phyloP scores from a whole-genome alignment of 2,888 invertebrate species.

The Eudemis profundana region DNA sequence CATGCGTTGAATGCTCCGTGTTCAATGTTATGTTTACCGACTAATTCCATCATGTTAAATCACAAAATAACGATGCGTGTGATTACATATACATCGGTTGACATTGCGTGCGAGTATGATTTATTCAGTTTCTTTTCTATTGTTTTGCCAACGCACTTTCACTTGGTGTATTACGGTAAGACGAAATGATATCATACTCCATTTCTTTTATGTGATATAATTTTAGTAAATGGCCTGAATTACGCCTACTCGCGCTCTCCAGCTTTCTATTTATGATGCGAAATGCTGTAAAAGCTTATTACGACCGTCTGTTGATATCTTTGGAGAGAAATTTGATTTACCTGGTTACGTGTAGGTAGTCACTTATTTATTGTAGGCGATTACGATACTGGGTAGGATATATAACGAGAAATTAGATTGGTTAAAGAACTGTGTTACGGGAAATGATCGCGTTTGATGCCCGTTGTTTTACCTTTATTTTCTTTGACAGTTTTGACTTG shows the following conservation, averaged over 20 bases:
- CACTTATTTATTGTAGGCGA: no score
- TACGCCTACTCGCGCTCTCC: slow-evolving; percentile 14
- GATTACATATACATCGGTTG: slow-evolving; percentile 40
- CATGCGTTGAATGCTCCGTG: slow-evolving; percentile 39
- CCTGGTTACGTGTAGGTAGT: neutral
- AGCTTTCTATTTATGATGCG: slow-evolving; percentile 39
- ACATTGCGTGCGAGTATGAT: slow-evolving; percentile 42
- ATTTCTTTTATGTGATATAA: slow-evolving; percentile 40
- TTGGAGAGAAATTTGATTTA: slow-evolving; percentile 16
- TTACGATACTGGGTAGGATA: no score
- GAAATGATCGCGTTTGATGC: no score
- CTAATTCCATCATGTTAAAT: slow-evolving; percentile 41
- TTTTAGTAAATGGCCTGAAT: slow-evolving; percentile 35
- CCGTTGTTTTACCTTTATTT: no score
- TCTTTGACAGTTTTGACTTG: no score
- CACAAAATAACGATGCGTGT: slow-evolving; percentile 37
- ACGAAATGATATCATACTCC: slow-evolving; percentile 37
- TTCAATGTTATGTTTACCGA: slow-evolving; percentile 33
- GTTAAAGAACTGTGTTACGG: no score
- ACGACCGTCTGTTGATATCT: slow-evolving; percentile 12
- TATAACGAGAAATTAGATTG: no score
- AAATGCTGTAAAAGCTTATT: slow-evolving; percentile 27
- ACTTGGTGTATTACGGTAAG: slow-evolving; percentile 42
- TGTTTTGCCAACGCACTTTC: slow-evolving; percentile 46
- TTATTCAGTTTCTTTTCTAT: slow-evolving; percentile 46